Evolutionary conservation across 1,140 invertebrate genomes (phyloP), one percentile per base, ranked within the genome.

Genomic region (Papilio dardanus): DNA sequence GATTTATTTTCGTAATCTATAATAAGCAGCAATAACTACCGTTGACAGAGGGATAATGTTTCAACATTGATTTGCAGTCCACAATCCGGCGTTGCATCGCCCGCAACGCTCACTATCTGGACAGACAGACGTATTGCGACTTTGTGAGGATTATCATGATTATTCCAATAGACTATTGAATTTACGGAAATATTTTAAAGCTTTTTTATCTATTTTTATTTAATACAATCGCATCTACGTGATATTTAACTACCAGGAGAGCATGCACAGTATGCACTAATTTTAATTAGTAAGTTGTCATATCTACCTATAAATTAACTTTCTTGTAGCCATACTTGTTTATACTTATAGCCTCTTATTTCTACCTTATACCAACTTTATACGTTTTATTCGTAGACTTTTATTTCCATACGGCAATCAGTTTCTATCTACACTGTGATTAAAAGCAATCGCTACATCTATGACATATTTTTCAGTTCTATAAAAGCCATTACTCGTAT

Each of bases 381-480:
- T n/a, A n/a, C n/a, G 5, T 46, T 46, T 5, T 46, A 46, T 16
- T n/a, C 4, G 8, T 28, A 30, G n/a, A 46, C 30, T 62, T 28
- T 28, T 62, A 62, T 62, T 16, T 62, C 7, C 19, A 16, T 28
- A 14, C 21, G 31, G 35, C 35, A 24, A 37, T 68, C 16, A 35
- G 65, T 67, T 14, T 67, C 6, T n/a, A 33, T 12, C 10, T 62
- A 62, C 54, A 28, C 24, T 62, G 54, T 62, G 10, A 62, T 30
- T 28, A 62, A 62, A 62, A 62, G 24, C 54, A 62, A 62, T 62
- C 24, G 24, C 54, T 28, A 28, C 24, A 62, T 62, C 10, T 54
- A 54, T 62, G 54, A 62, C 54, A 62, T 28, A 14, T 62, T 62
- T 62, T 62, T 62, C 21, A 58, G 50, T 58, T 58, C 21, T 62